Evolutionary conservation across 2,113 vertebrate genomes (phyloP).

Genomic region (Lophius piscatorius): DNA sequence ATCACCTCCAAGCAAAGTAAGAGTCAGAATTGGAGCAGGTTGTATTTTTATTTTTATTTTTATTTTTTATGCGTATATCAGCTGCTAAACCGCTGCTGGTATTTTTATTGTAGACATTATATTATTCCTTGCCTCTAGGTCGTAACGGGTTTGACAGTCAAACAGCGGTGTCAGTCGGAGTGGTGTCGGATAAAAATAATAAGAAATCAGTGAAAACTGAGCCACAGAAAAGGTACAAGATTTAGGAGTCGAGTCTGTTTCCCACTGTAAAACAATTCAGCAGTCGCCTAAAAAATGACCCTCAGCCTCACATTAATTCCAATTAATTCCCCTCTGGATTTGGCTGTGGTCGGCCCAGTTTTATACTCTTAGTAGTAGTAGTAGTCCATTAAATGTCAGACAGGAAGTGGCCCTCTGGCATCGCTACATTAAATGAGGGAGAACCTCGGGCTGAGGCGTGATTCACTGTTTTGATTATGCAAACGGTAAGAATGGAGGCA

Average conservation of each 20-base stretch:
- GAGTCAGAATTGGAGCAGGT: not conserved
- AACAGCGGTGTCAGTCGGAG: not conserved
- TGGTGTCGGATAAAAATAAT: too few relatives aligned
- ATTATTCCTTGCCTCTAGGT: not conserved
- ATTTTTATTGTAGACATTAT: too few relatives aligned
- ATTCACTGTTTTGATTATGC: too few relatives aligned
- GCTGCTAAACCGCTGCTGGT: not conserved
- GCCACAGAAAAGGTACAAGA: not conserved
- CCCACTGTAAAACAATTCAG: not conserved
- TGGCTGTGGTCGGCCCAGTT: not conserved
- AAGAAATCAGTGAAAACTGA: not conserved
- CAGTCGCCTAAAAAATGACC: not conserved
- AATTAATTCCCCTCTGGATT: not conserved
- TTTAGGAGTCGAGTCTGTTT: too few relatives aligned
- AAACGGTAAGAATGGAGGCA: conserved; percentile 1
- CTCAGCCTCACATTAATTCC: too few relatives aligned
- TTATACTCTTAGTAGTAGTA: not conserved
- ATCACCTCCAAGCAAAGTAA: not conserved
- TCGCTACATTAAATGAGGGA: conserved; percentile 1
- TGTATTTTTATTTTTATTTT: not conserved
- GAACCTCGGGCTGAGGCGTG: too few relatives aligned
- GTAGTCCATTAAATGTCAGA: not conserved
- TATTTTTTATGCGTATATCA: not conserved
- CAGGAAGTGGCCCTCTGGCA: conserved; percentile 6
- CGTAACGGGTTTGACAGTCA: not conserved